These are phyloP conservation scores for Tachystola acroxantha DNA, from an alignment of 2,888 invertebrate species.

Conservation along the genomic window DNA sequence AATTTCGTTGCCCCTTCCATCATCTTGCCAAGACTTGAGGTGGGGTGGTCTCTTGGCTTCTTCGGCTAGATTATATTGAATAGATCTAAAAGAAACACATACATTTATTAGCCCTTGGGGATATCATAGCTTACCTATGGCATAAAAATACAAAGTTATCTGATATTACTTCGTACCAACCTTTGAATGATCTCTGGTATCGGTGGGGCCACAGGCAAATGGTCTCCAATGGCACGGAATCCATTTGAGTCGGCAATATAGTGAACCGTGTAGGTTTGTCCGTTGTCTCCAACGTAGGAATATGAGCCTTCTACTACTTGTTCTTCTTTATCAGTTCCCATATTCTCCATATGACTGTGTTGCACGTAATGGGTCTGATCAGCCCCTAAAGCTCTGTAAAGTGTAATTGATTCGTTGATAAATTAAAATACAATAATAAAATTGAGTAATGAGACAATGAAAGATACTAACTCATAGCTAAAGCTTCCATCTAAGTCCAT, in stretches of 20 bases:
- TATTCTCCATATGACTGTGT: constrained; percentile 76
- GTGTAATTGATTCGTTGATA: not conserved
- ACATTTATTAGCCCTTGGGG: no score
- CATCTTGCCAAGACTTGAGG: constrained; percentile 50
- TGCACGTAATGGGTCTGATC: constrained; percentile 75
- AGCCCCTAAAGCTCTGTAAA: constrained; percentile 63
- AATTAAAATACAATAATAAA: not conserved
- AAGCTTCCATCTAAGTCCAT: constrained; percentile 78
- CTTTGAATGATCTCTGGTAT: constrained; percentile 84
- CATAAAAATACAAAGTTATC: no score
- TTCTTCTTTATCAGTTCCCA: constrained; percentile 77
- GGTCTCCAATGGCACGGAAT: constrained; percentile 86
- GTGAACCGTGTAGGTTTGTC: constrained; percentile 79
- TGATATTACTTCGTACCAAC: no score
- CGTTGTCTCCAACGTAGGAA: constrained; percentile 80
- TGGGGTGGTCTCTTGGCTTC: constrained; percentile 64
- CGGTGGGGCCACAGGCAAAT: constrained; percentile 87
- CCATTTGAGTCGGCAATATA: constrained; percentile 88
- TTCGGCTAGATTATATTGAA: constrained; percentile 70
- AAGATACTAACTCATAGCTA: constrained; percentile 69
- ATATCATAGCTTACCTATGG: no score
- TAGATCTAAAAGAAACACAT: constrained; percentile 57
- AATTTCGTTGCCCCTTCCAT: constrained; percentile 41
- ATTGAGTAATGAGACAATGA: not conserved
- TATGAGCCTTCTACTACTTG: constrained; percentile 81